Evolutionary conservation across 2,113 vertebrate species (phyloP), one percentile per base, ranked within the genome.

Genomic region (Nymphicus hollandicus): DNA sequence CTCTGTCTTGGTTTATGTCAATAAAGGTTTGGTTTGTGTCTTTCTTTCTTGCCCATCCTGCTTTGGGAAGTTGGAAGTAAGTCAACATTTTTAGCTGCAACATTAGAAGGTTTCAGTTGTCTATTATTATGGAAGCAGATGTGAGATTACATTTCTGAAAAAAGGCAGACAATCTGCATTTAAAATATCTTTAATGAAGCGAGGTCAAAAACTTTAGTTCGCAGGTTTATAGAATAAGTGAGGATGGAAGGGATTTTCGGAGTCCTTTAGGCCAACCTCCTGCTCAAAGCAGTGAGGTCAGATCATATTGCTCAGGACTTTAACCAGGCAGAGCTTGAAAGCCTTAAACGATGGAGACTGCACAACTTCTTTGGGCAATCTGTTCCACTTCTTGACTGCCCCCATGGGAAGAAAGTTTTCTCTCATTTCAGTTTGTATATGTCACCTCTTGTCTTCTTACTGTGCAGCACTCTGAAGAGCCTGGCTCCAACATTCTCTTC

Each of bases 31-130:
- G 89, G 70, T 14, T 28, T 68, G 33, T 33, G 9, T 58, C 86
- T 93, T 86, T 76, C 46, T 84, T 89, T 78, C 70, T 70, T 92
- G 86, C 27, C 71, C 24, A 25, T 87, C 68, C 86, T 91, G 33
- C 81, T 92, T 94, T 96, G 92, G n/a, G 82, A 95, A 92, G 35
- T 71, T 96, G 90, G 81, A 97, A 84, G 24, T 23, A 49, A 88
- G 85, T 94, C 93, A 96, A 28, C 17, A 7, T 82, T 95, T 90
- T 91, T 83, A 74, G 58, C 83, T 95, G 89, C 64, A 76, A 63
- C 14, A 5, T 76, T 91, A 93, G 44, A 87, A 81, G 65, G 35
- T 70, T 94, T 56, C 81, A 77, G 82, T 93, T 92, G 70, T 94
- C 65, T 83, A 14, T 89, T 91, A 61, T 84, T 83, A 44, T 92